These are phyloP conservation scores for Paradoxurus hermaphroditus DNA, from an alignment of 2,113 vertebrate species.

Conservation along the genomic window DNA sequence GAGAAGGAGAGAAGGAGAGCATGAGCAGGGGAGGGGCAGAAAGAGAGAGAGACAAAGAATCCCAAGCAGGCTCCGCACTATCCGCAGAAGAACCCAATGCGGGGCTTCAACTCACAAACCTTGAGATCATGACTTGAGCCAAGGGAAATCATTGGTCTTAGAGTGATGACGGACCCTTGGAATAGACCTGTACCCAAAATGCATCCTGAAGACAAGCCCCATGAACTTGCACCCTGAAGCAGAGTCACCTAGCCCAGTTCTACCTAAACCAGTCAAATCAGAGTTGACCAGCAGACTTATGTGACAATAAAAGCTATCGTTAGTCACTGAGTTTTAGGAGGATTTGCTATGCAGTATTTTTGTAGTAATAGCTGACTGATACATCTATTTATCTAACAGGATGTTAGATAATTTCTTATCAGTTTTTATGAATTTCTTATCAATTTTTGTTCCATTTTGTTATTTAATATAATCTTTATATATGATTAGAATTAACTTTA, in stretches of 20 bases:
- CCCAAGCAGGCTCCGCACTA: too few species aligned
- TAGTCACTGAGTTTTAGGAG: background rate
- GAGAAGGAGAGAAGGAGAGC: too few species aligned
- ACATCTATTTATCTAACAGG: background rate
- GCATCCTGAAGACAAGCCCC: background rate
- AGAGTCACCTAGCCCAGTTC: background rate
- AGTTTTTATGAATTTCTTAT: background rate
- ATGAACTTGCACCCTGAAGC: background rate
- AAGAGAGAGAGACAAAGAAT: too few species aligned
- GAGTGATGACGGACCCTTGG: background rate
- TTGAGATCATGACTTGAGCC: too few species aligned
- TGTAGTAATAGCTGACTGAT: background rate
- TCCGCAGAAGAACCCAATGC: too few species aligned
- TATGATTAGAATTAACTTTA: background rate
- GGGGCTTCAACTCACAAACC: too few species aligned
- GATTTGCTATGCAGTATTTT: background rate
- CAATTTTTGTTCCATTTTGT: background rate
- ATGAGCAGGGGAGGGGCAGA: too few species aligned
- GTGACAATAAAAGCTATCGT: background rate
- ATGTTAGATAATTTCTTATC: background rate
- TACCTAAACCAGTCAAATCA: background rate
- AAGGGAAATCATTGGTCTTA: background rate
- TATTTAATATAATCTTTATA: background rate
- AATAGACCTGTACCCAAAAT: background rate
- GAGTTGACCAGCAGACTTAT: background rate